These are phyloP conservation scores for Cyprinodon brontotheroides DNA, from an alignment of 2,113 vertebrate genomes.

Conservation along the genomic window DNA sequence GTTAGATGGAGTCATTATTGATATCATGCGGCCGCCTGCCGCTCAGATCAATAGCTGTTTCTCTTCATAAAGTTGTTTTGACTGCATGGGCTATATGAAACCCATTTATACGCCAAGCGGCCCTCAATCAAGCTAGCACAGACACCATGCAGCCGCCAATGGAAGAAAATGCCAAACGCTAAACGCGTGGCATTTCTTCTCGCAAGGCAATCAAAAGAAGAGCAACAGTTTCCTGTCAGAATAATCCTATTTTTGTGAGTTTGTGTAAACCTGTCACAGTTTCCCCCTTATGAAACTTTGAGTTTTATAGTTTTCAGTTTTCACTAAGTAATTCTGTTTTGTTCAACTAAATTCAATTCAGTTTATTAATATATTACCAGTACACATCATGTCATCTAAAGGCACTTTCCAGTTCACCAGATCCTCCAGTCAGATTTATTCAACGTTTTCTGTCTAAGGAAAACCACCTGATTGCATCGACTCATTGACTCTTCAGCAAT, in stretches of 20 bases:
- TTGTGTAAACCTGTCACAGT: background rate
- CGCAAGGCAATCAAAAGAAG: constrained; percentile 35
- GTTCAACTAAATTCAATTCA: too few relatives aligned
- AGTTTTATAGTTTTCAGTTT: too few relatives aligned
- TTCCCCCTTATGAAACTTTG: too few relatives aligned
- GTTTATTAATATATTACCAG: too few relatives aligned
- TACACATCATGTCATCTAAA: too few relatives aligned
- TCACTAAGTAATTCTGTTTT: too few relatives aligned
- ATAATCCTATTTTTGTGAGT: constrained; percentile 4
- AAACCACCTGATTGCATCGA: too few relatives aligned
- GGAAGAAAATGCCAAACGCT: background rate
- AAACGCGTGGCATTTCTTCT: constrained; percentile 26
- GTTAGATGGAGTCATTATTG: constrained; percentile 45
- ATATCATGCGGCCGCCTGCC: constrained; percentile 59
- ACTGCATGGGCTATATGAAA: constrained; percentile 52
- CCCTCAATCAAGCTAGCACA: constrained; percentile 12
- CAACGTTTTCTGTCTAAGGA: too few relatives aligned
- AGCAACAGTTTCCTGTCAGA: constrained; percentile 23
- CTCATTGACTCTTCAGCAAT: too few relatives aligned
- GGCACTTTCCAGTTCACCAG: too few relatives aligned
- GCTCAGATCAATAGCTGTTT: constrained; percentile 67
- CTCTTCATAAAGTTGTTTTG: constrained; percentile 68
- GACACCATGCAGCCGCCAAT: constrained; percentile 17
- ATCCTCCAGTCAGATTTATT: too few relatives aligned
- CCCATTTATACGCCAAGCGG: constrained; percentile 22